Base-by-base conservation (phyloP, 2,113 vertebrate genomes). In the Perccottus glenii region DNA sequence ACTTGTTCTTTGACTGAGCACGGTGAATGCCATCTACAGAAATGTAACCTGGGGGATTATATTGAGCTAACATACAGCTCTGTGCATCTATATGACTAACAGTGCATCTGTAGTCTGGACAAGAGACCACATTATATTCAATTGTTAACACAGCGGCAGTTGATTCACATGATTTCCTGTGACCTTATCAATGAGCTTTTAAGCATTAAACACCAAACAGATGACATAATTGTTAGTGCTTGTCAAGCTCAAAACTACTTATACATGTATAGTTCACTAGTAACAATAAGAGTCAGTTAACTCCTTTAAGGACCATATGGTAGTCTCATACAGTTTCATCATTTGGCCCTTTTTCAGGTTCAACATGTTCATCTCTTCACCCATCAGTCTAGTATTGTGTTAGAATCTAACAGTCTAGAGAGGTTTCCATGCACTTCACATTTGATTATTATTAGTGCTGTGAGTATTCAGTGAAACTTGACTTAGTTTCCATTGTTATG, bases 391-490 rank as follows among this genome's bases (percentile, higher is more conserved):
- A 5, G 51, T 69, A 14, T 27, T 76, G 46, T 55, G 8, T 45
- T 44, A 43, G 52, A 57, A 78, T 73, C 55, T 75, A 87, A 85
- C 83, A 83, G 83, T 86, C 87, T 64, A 45, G 16, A 72, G 52
- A 76, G 76, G 43, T 27, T 33, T 45, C 60, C 62, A 77, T 66
- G 64, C 64, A 57, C 68, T 78, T 85, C 71, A 85, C 73, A 79
- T 87, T 85, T 73, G 42, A 64, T 82, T 78, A 53, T 81, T 60
- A 46, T 72, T 84, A 73, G 76, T 86, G 78, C 73, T 78, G 36
- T 62, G 64, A 65, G 40, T 56, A 15, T 67, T 70, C 60, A 33
- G 53, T 48, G 58, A 80, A 73, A 72, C 60, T 67, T 62, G 27
- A n/a, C 55, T 57, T 48, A 42, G 67, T 64, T 63, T 73, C 67